Evolutionary conservation across 64 coral and sea anemone genomes (phyloP), one percentile per base, ranked within the genome.

Genomic region (Stylophora pistillata): DNA sequence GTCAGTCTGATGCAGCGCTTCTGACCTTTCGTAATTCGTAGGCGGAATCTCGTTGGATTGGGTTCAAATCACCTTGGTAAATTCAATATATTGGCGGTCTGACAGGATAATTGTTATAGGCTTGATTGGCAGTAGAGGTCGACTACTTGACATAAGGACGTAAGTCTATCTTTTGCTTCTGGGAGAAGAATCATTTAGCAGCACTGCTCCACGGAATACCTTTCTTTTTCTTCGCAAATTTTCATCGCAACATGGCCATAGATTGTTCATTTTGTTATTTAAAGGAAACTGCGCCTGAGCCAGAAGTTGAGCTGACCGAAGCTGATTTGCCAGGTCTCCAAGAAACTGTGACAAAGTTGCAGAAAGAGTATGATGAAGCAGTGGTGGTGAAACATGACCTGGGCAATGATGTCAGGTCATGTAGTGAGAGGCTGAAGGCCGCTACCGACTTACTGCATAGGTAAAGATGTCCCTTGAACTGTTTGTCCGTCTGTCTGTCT

Each of bases 381-480:
- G 90, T 99, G 18, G 88, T 99, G 28, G 76, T 90, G 2, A 99
- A 99, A 93, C 88, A 99, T 90, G 92, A 99, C 85, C 78, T 99
- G 25, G 72, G 59, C 5, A 92, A 95, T 34, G 97, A 99, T 13
- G 97, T 99, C 3, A 89, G 84, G 68, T 95, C 97, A 5, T 99
- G 90, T 25, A 95, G 90, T 85, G 97, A 99, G 78, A 87, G 93
- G 62, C 84, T 99, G 0, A 99, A 95, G 55, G 97, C 90, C 34
- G 93, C 97, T 16, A 95, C 91, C 31, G 91, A 90, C 52, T 69
- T 99, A 60, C 77, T 99, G 53, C 77, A 92, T 34, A 99, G 97
- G 90, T 99, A 93, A 30, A 68, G 23, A 27, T 28, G 4, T 68
- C 10, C 21, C 1, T 21, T 26, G 12, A 28, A 68, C 61, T 21